Percentiles rank a stretch among this genome's conserved stretches.
These are phyloP conservation scores for Eospalax fontanierii DNA, from an alignment of 2,797 vertebrate species.

Conservation along the genomic window DNA sequence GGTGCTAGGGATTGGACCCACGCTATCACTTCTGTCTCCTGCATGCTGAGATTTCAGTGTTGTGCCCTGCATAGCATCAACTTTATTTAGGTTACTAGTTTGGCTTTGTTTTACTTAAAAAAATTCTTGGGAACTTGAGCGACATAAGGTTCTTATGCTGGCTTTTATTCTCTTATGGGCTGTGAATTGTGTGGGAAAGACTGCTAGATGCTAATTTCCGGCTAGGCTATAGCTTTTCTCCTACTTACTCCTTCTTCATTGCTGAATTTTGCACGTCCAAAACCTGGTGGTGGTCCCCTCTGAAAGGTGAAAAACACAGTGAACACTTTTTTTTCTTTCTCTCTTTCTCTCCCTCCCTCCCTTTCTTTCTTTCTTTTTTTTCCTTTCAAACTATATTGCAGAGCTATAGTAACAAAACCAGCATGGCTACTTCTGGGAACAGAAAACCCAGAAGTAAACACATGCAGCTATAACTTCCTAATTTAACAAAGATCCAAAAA, in stretches of 20 bases:
- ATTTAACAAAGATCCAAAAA: neutral
- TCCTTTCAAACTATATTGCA: neutral
- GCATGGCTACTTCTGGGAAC: neutral
- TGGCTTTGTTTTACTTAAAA: constrained; percentile 52
- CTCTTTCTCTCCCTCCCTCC: neutral
- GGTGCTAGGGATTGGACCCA: too few relatives aligned
- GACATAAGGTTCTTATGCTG: neutral
- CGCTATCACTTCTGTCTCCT: neutral
- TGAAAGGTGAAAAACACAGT: constrained; percentile 70
- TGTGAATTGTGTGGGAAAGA: neutral
- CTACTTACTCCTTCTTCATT: constrained; percentile 85
- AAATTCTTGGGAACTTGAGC: neutral
- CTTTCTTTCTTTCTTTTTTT: neutral
- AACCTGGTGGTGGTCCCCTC: constrained; percentile 76
- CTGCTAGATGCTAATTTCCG: neutral
- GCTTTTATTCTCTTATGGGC: constrained; percentile 42
- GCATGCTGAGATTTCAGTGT: neutral
- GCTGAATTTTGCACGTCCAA: constrained; percentile 78
- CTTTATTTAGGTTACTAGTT: constrained; percentile 11
- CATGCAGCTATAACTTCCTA: neutral
- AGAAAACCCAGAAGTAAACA: neutral
- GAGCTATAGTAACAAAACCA: neutral
- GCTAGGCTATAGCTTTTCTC: neutral
- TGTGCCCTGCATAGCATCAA: neutral
- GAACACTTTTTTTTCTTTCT: neutral